These are phyloP conservation scores for Drosophila micromelanica DNA, from an alignment of 1,140 invertebrate species.

Conservation along the genomic window DNA sequence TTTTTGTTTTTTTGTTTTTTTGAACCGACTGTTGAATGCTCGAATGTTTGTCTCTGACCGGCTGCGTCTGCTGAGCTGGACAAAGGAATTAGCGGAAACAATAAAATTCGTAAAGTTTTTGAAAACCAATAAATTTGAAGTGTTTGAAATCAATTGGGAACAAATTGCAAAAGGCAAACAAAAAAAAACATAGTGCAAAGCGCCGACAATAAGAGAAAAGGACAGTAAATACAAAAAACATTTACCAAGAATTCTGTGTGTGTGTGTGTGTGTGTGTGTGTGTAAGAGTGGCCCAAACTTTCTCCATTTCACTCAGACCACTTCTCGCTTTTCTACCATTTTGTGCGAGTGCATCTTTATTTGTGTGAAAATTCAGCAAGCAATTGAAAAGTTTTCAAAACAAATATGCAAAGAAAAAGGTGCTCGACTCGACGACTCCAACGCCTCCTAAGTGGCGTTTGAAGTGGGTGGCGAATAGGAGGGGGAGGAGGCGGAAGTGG, in stretches of 20 bases:
- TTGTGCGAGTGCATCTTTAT: slow-evolving; percentile 31
- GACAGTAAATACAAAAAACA: slow-evolving; percentile 16
- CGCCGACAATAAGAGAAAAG: slow-evolving; percentile 6
- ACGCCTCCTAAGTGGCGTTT: slow-evolving; percentile 46
- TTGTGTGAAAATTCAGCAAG: slow-evolving; percentile 62
- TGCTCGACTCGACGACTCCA: slow-evolving; percentile 50
- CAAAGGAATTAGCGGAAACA: slow-evolving; percentile 81
- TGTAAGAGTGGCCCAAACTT: slow-evolving; percentile 36
- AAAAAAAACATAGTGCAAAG: slow-evolving; percentile 33
- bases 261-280: slow-evolving; percentile 26
- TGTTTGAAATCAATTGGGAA: slow-evolving; percentile 81
- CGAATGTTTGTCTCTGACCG: slow-evolving; percentile 21
- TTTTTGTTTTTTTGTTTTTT: slow-evolving; percentile 3
- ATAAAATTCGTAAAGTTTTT: slow-evolving; percentile 79
- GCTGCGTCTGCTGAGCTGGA: slow-evolving; percentile 49
- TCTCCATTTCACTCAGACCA: slow-evolving; percentile 3
- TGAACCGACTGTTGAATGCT: slow-evolving; percentile 42
- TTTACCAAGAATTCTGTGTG: slow-evolving; percentile 22
- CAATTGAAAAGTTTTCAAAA: slow-evolving; percentile 75
- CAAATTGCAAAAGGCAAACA: slow-evolving; percentile 75
- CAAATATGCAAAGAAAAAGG: slow-evolving; percentile 81
- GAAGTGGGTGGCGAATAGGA: slow-evolving; percentile 6
- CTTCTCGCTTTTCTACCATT: slow-evolving; percentile 5
- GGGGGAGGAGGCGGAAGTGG: slow-evolving; percentile 17
- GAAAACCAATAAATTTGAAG: slow-evolving; percentile 81